These are phyloP conservation scores for Paguma larvata DNA, from an alignment of 2,797 vertebrate species.

Conservation along the genomic window DNA sequence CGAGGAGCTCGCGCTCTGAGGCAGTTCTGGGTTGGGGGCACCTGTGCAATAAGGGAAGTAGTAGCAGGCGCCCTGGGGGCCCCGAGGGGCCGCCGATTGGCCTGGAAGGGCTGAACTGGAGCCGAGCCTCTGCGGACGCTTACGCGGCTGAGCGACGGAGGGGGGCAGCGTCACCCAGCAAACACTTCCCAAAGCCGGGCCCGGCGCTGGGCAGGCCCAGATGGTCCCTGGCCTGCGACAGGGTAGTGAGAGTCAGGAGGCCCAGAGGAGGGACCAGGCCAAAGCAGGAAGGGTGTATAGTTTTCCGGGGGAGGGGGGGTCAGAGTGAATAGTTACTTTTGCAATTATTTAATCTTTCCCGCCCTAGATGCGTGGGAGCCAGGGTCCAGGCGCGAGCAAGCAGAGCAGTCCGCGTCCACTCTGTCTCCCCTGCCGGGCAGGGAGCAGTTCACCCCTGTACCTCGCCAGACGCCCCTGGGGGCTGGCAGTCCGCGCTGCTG, in stretches of 20 bases:
- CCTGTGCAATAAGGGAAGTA: fast-evolving
- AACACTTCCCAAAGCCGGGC: background rate
- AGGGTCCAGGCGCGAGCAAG: too few species aligned
- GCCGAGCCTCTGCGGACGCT: background rate
- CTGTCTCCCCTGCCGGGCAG: background rate
- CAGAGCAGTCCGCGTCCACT: too few species aligned
- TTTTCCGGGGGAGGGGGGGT: background rate
- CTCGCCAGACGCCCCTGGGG: background rate
- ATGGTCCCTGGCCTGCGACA: background rate
- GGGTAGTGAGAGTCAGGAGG: background rate
- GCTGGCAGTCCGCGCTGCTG: fast-evolving
- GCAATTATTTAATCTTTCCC: too few species aligned
- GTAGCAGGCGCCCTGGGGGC: background rate
- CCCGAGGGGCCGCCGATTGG: background rate
- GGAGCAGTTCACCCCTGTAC: background rate
- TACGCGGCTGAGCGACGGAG: background rate
- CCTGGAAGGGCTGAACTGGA: background rate
- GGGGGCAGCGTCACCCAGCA: background rate
- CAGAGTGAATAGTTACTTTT: background rate
- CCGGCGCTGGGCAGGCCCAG: background rate
- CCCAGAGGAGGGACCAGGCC: background rate
- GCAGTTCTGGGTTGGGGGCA: fast-evolving
- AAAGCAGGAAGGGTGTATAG: background rate
- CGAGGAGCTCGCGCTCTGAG: background rate
- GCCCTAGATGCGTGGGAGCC: background rate